Evolutionary conservation across 2,113 vertebrate species (phyloP).

Genomic region (Suncus etruscus): DNA sequence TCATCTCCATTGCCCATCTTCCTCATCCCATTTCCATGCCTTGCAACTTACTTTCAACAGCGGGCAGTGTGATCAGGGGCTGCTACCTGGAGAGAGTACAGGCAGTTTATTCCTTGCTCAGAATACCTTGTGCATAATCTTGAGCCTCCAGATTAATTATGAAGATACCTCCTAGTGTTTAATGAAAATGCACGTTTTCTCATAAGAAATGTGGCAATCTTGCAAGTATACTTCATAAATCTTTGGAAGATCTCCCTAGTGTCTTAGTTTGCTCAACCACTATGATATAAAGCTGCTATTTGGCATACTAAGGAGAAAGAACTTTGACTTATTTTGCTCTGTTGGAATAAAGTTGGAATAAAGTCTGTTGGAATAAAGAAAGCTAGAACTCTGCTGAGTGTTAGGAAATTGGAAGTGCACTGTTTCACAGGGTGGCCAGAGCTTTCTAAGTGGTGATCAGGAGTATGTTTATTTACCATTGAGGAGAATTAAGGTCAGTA

Average conservation of each 20-base stretch:
- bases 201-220: neutral
- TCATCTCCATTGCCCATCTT: neutral
- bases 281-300: neutral
- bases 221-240: neutral
- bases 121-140: neutral
- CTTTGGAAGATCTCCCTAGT: constrained; percentile 17
- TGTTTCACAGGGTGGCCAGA: neutral
- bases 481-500: neutral
- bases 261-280: neutral
- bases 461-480: neutral
- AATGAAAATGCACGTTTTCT: neutral
- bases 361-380: constrained; percentile 2
- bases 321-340: constrained; percentile 3
- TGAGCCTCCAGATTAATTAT: neutral
- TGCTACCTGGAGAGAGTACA: neutral
- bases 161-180: neutral
- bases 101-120: neutral
- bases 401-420: neutral
- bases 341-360: neutral
- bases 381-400: neutral
- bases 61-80: neutral
- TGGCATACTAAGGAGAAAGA: neutral
- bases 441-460: neutral
- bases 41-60: neutral
- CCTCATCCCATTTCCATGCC: neutral